phyloP scores from a whole-genome alignment of 2,888 invertebrate species.

The Drosophila sordidula region DNA sequence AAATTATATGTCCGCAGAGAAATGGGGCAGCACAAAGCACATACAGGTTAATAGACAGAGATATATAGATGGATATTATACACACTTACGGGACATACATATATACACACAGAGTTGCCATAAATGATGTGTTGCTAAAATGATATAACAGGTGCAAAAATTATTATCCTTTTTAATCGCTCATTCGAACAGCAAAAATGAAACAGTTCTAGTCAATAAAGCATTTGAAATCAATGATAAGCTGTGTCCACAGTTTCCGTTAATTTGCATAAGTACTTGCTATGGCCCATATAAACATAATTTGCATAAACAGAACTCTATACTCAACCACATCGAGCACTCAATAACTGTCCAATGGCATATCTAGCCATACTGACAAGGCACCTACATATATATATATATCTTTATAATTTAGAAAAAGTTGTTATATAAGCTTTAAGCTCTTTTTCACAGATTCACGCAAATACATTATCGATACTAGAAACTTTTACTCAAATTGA shows the following conservation, averaged over 20 bases:
- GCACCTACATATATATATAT: background rate
- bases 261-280: background rate
- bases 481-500: too few relatives aligned
- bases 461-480: too few relatives aligned
- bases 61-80: background rate
- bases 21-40: slow-evolving; percentile 2
- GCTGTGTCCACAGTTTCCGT: background rate
- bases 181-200: background rate
- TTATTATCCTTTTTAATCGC: background rate
- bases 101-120: background rate
- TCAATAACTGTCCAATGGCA: background rate
- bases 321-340: background rate
- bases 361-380: background rate
- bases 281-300: background rate
- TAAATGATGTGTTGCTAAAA: too few relatives aligned
- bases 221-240: background rate
- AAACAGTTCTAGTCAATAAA: slow-evolving; percentile 3
- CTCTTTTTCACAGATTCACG: too few relatives aligned
- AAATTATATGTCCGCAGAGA: slow-evolving; percentile 30
- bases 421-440: too few relatives aligned
- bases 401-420: too few relatives aligned
- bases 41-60: slow-evolving; percentile 1
- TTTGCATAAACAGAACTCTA: slow-evolving; percentile 1
- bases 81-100: too few relatives aligned
- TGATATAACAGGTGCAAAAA: background rate